Evolutionary conservation across 2,888 invertebrate genomes (phyloP).

Genomic region (Cabera pusaria): DNA sequence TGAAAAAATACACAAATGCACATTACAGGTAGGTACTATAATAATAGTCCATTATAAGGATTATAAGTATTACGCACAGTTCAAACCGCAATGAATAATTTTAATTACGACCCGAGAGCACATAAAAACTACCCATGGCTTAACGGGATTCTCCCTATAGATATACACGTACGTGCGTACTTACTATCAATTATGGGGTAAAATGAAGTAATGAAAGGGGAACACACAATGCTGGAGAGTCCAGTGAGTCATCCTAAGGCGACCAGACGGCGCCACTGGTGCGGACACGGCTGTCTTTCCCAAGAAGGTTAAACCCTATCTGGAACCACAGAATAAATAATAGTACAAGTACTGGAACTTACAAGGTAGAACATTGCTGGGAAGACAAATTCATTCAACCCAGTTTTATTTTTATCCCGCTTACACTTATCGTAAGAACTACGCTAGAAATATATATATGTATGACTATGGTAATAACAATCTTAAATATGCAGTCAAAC

Average conservation of each 20-base stretch:
- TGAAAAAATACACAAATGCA: too few relatives aligned
- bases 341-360: too few relatives aligned
- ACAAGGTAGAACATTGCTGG: too few relatives aligned
- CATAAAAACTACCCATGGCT: conserved; percentile 19
- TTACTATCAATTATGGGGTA: conserved; percentile 69
- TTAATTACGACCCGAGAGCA: conserved; percentile 16
- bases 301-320: too few relatives aligned
- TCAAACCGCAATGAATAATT: conserved; percentile 16
- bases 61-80: conserved; percentile 1
- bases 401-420: too few relatives aligned
- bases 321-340: too few relatives aligned
- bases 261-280: conserved; percentile 71
- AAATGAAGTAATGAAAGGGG: conserved; percentile 64
- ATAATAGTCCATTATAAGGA: background rate
- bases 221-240: conserved; percentile 55
- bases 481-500: too few relatives aligned
- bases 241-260: conserved; percentile 69
- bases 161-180: conserved; percentile 23
- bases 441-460: too few relatives aligned
- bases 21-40: too few relatives aligned
- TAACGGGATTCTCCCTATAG: conserved; percentile 17
- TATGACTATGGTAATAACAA: too few relatives aligned
- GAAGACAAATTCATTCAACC: too few relatives aligned
- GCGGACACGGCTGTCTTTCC: conserved; percentile 57
- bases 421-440: too few relatives aligned